Percentiles rank a stretch among this genome's conserved stretches.
These are phyloP conservation scores for Acanthurus leucopareius DNA, from an alignment of 2,797 vertebrate genomes.

Conservation along the genomic window DNA sequence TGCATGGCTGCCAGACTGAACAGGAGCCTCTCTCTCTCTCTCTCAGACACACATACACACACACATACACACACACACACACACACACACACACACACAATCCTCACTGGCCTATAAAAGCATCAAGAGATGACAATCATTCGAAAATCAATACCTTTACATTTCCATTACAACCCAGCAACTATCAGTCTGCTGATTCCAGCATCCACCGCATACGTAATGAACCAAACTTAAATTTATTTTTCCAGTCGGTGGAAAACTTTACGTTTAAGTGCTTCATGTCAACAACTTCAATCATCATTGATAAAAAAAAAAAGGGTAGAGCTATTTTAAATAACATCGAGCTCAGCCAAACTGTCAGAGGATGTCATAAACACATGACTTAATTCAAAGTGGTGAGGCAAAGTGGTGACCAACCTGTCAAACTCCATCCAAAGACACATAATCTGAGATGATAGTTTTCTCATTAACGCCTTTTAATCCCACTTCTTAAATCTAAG, in stretches of 20 bases:
- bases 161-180: slow-evolving; percentile 40
- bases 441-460: slow-evolving; percentile 8
- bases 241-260: slow-evolving; percentile 16
- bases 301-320: background rate
- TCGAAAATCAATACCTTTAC: slow-evolving; percentile 65
- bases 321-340: slow-evolving; percentile 1
- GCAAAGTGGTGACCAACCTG: slow-evolving; percentile 24
- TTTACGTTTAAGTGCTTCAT: slow-evolving; percentile 6
- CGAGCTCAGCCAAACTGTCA: slow-evolving; percentile 5
- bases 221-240: background rate
- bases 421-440: slow-evolving; percentile 36
- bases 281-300: slow-evolving; percentile 1
- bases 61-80: background rate
- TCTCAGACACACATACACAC: background rate
- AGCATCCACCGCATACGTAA: slow-evolving; percentile 7
- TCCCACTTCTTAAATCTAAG: slow-evolving; percentile 55
- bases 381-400: slow-evolving; percentile 9
- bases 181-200: slow-evolving; percentile 15
- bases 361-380: slow-evolving; percentile 2
- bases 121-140: slow-evolving; percentile 35
- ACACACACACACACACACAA: slow-evolving; percentile 1
- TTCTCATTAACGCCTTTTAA: slow-evolving; percentile 23
- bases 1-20: slow-evolving; percentile 33
- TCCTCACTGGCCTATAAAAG: slow-evolving; percentile 18
- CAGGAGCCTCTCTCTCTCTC: background rate